Evolutionary conservation across 2,113 vertebrate species (phyloP).

Genomic region (Danionella cerebrum): DNA sequence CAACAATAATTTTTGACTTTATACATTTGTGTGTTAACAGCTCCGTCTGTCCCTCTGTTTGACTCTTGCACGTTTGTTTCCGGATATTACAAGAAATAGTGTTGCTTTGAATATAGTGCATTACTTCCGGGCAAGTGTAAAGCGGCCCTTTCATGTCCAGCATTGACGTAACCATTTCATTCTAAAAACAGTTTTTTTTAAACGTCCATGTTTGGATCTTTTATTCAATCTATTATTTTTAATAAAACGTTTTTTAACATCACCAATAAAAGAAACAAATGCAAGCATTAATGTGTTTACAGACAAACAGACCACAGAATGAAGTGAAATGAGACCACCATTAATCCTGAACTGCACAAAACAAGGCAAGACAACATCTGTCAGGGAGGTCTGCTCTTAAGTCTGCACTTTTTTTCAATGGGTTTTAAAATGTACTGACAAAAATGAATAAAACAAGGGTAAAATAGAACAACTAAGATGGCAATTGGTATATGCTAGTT

Average conservation of each 20-base stretch:
- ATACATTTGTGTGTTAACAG: too few species aligned
- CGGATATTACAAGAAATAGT: too few species aligned
- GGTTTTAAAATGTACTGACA: background rate
- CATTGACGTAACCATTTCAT: too few species aligned
- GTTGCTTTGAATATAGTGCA: too few species aligned
- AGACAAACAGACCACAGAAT: background rate
- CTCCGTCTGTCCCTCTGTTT: too few species aligned
- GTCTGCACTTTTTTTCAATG: background rate
- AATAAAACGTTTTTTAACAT: background rate
- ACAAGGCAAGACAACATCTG: slow-evolving; percentile 40
- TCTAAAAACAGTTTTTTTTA: too few species aligned
- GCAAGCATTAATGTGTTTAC: background rate
- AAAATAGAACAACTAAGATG: background rate
- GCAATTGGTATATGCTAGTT: too few species aligned
- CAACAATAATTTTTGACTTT: too few species aligned
- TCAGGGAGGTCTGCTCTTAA: background rate
- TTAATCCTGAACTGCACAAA: slow-evolving; percentile 38
- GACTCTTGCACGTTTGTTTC: too few species aligned
- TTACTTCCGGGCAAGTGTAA: too few species aligned
- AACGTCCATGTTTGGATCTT: too few species aligned
- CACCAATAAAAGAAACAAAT: background rate
- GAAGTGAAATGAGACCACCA: background rate
- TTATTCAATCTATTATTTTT: background rate
- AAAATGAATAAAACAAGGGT: background rate
- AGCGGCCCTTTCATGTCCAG: too few species aligned